Percentiles rank a stretch among this genome's conserved stretches.
These are phyloP conservation scores for Xenopus petersii DNA, from an alignment of 2,797 vertebrate genomes.

Conservation along the genomic window DNA sequence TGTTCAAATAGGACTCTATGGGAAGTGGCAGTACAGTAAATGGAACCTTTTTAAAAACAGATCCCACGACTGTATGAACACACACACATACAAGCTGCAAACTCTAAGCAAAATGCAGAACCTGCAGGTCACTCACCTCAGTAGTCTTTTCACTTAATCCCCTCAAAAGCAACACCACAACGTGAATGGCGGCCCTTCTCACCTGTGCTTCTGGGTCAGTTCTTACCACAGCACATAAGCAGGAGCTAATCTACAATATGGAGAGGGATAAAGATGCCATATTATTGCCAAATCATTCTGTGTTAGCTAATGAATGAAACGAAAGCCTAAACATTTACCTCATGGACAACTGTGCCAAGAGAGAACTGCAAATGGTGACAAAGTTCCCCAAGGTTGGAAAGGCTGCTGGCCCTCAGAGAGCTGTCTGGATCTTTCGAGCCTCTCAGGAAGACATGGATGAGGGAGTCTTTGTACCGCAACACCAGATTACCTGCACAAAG, in stretches of 20 bases:
- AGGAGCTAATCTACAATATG: slow-evolving; percentile 74
- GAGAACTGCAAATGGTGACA: slow-evolving; percentile 82
- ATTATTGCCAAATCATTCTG: background rate
- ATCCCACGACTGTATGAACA: no score
- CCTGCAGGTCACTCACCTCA: slow-evolving; percentile 68
- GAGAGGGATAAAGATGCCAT: background rate
- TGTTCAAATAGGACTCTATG: no score
- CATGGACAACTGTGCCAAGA: slow-evolving; percentile 79
- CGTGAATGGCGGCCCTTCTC: slow-evolving; percentile 84
- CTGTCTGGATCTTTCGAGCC: slow-evolving; percentile 72
- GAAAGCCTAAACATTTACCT: slow-evolving; percentile 65
- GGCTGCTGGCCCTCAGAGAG: slow-evolving; percentile 80
- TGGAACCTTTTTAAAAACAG: no score
- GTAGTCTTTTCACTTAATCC: slow-evolving; percentile 83
- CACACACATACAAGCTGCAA: no score
- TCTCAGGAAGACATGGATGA: slow-evolving; percentile 80
- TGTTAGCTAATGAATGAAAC: no score
- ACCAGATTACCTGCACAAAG: slow-evolving; percentile 77
- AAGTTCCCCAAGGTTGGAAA: slow-evolving; percentile 90
- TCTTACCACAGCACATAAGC: slow-evolving; percentile 79
- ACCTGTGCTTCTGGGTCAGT: slow-evolving; percentile 80
- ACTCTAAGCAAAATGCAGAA: no score
- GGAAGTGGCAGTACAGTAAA: no score
- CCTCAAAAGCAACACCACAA: slow-evolving; percentile 79
- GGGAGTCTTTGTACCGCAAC: slow-evolving; percentile 71